Conservation (phyloP, 2,113 vertebrate species). For the Ondatra zibethicus region DNA sequence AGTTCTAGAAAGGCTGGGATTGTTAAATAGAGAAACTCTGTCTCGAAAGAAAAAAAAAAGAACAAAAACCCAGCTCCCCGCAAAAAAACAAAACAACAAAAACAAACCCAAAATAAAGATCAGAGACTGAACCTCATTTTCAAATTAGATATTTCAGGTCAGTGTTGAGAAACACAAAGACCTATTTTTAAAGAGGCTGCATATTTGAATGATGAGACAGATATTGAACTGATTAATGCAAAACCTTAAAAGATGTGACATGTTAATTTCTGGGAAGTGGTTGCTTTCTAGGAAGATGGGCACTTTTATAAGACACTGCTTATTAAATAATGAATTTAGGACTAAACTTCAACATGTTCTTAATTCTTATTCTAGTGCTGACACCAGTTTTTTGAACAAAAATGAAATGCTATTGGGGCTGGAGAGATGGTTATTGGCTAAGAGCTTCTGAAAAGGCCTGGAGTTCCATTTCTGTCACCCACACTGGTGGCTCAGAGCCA, state of each 20-base stretch:
- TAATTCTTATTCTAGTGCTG: background rate
- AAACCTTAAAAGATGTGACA: background rate
- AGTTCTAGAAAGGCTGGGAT: background rate
- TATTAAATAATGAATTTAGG: slow-evolving; percentile 11
- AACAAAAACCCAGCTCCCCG: background rate
- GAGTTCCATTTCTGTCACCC: background rate
- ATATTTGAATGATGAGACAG: background rate
- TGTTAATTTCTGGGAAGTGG: background rate
- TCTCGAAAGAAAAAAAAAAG: background rate
- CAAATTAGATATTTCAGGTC: background rate
- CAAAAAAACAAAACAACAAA: background rate
- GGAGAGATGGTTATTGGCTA: background rate
- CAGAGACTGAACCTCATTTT: background rate
- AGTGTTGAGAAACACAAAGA: background rate
- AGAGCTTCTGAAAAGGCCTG: too few species aligned
- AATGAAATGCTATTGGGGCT: background rate
- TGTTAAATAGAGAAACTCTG: background rate
- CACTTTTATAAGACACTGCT: background rate
- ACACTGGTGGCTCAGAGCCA: background rate
- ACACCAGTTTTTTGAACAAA: background rate
- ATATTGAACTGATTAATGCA: slow-evolving; percentile 18
- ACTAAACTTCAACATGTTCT: background rate
- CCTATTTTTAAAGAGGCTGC: background rate
- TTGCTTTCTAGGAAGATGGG: background rate
- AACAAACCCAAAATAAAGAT: background rate